Conservation (phyloP, 2,888 invertebrate species). For the Pristionchus exspectatus region DNA sequence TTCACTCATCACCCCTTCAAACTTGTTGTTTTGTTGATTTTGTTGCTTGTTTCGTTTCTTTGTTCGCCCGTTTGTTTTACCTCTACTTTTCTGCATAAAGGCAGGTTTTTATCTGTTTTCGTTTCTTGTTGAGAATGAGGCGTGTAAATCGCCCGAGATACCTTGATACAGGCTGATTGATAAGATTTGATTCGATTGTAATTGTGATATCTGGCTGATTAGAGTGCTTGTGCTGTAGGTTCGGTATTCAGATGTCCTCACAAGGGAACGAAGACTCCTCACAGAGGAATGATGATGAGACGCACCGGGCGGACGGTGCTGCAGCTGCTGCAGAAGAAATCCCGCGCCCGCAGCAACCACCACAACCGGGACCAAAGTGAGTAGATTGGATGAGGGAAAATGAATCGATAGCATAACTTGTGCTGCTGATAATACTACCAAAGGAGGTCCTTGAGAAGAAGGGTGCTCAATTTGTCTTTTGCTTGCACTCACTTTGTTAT, state of each 20-base stretch:
- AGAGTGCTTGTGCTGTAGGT: no score
- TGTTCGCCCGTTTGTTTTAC: conserved; percentile 20
- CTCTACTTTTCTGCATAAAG: conserved; percentile 5
- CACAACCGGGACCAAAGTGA: background rate
- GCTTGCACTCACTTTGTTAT: no score
- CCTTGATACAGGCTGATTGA: background rate
- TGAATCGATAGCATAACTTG: no score
- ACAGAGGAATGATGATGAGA: background rate
- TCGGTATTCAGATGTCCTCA: conserved; percentile 6
- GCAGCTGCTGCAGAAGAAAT: background rate
- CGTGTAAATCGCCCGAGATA: background rate
- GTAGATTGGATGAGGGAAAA: background rate
- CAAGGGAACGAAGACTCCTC: background rate
- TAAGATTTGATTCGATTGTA: no score
- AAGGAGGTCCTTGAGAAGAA: no score
- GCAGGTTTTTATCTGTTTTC: background rate
- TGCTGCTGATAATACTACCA: no score
- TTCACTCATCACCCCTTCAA: background rate
- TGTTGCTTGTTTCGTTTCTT: conserved; percentile 25
- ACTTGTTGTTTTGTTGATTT: conserved; percentile 36
- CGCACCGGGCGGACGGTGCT: background rate
- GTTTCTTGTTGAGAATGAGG: background rate
- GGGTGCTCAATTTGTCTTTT: no score
- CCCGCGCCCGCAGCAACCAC: background rate
- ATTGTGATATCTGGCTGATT: no score